A percentile compares a stretch with the other conserved stretches of the same genome.
phyloP scores from a whole-genome alignment of 2,797 vertebrate species.

The Gouania willdenowi region DNA sequence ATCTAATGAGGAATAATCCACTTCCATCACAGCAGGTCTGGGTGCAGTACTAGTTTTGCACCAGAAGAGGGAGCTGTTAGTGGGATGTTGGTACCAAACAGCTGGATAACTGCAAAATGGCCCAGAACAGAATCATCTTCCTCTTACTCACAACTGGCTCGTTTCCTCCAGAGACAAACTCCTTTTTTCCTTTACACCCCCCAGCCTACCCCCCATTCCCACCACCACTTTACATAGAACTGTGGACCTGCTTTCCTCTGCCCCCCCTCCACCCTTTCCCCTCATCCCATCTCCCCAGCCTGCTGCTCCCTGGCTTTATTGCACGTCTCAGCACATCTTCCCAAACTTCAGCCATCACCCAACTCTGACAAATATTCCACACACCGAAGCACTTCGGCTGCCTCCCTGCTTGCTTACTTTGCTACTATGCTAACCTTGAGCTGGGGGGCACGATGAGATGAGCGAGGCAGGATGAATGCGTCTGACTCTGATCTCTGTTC shows the following conservation, averaged over 20 bases:
- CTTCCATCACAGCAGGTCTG: neutral
- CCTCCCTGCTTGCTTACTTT: constrained; percentile 57
- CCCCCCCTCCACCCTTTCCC: constrained; percentile 1
- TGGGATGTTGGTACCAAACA: constrained; percentile 28
- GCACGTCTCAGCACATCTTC: constrained; percentile 68
- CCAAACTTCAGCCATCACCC: constrained; percentile 61
- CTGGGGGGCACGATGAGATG: constrained; percentile 58
- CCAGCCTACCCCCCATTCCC: neutral
- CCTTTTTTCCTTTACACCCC: neutral
- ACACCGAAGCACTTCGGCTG: constrained; percentile 54
- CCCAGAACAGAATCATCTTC: constrained; percentile 53
- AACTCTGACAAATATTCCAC: constrained; percentile 65
- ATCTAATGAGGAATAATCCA: constrained; percentile 52
- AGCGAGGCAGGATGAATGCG: constrained; percentile 36
- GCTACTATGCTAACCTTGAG: constrained; percentile 64
- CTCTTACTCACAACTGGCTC: constrained; percentile 35
- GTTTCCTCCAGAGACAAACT: constrained; percentile 27
- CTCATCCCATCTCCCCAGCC: constrained; percentile 20
- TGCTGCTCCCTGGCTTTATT: constrained; percentile 40
- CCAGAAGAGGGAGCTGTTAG: constrained; percentile 69
- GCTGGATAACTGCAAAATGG: constrained; percentile 58
- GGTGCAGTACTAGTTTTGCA: constrained; percentile 14
- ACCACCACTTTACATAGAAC: constrained; percentile 10
- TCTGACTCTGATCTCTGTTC: neutral
- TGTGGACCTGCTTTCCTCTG: constrained; percentile 1